phyloP scores from a whole-genome alignment of 2,797 vertebrate genomes.

The Distichodus sexfasciatus region DNA sequence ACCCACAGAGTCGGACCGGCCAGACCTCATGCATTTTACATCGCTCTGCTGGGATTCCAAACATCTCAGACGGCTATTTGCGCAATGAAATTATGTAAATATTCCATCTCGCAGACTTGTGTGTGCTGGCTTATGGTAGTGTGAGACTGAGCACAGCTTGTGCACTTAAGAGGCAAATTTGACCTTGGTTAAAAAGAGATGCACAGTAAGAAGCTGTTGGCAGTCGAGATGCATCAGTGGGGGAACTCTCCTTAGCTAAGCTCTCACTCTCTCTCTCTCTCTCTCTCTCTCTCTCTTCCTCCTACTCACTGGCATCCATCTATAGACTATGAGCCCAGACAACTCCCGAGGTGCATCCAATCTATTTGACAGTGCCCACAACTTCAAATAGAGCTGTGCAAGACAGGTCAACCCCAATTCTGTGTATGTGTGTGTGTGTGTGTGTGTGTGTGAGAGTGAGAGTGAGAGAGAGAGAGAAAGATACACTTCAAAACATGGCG shows the following conservation, averaged over 20 bases:
- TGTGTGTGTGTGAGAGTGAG: background rate
- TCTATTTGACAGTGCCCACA: constrained; percentile 1
- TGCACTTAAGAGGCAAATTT: background rate
- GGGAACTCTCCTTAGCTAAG: background rate
- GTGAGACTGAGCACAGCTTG: background rate
- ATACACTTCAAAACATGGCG: no score
- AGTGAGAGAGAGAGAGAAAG: background rate
- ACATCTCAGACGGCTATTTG: background rate
- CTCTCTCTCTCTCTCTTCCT: background rate
- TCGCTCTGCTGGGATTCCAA: background rate
- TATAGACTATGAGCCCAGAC: background rate
- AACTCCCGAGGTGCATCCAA: constrained; percentile 2
- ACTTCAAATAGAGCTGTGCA: constrained; percentile 24
- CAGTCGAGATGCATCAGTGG: background rate
- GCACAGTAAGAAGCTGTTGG: background rate
- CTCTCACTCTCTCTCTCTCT: background rate
- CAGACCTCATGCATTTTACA: background rate
- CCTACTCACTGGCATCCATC: background rate
- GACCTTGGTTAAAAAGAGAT: background rate
- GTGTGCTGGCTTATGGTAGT: background rate
- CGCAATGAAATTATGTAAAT: background rate
- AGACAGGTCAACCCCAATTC: constrained; percentile 15
- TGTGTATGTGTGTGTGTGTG: background rate
- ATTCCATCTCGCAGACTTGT: constrained; percentile 1
- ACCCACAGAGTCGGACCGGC: background rate